Conservation (phyloP, 2,888 invertebrate species). For the Abrostola tripartita region DNA sequence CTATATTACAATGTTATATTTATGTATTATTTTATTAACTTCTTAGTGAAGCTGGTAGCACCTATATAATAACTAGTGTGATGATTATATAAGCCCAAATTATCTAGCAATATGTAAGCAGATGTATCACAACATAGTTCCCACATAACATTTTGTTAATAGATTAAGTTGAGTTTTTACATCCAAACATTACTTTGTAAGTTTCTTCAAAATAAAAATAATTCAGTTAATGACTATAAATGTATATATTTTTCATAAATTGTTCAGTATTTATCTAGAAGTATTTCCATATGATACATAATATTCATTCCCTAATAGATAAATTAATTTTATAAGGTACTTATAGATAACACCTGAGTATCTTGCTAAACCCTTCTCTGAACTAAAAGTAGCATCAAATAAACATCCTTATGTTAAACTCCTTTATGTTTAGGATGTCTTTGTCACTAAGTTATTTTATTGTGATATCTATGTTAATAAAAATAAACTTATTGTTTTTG, state of each 20-base stretch:
- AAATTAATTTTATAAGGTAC: slow-evolving; percentile 23
- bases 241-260: slow-evolving; percentile 50
- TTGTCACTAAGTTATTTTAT: slow-evolving; percentile 58
- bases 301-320: slow-evolving; percentile 36
- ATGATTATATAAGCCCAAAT: slow-evolving; percentile 43
- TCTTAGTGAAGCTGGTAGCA: slow-evolving; percentile 57
- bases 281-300: slow-evolving; percentile 31
- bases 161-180: slow-evolving; percentile 50
- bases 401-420: slow-evolving; percentile 21
- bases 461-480: slow-evolving; percentile 60
- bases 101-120: slow-evolving; percentile 37
- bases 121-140: slow-evolving; percentile 34
- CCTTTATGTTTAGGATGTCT: slow-evolving; percentile 36
- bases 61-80: slow-evolving; percentile 45
- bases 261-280: slow-evolving; percentile 43
- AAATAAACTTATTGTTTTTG: slow-evolving; percentile 41
- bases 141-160: slow-evolving; percentile 30
- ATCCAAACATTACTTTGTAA: slow-evolving; percentile 47
- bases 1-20: slow-evolving; percentile 17
- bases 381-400: slow-evolving; percentile 15
- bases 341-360: slow-evolving; percentile 41
- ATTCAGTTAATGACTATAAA: slow-evolving; percentile 29
- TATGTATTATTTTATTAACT: slow-evolving; percentile 17
- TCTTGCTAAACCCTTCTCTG: slow-evolving; percentile 9
- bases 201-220: slow-evolving; percentile 48